Evolutionary conservation across 2,888 invertebrate genomes (phyloP), one percentile per base, ranked within the genome.

Genomic region (Acrocyrtus sp.): DNA sequence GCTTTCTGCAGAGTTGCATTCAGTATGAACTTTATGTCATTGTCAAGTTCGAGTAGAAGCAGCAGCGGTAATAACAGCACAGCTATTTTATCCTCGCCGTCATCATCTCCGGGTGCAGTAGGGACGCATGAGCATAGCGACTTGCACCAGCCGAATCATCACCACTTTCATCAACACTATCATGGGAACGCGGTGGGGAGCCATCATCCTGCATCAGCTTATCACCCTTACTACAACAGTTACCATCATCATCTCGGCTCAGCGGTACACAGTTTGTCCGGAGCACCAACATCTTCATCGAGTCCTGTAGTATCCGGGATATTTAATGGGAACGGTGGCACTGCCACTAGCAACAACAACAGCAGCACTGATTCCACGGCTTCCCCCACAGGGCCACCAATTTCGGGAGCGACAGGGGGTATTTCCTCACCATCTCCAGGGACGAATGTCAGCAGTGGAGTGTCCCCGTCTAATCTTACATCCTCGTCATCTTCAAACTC

Each of bases 21-120:
- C 75, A 78, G 72, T 78, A 80, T 80, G 80, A 80, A 80, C 78
- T 80, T 77, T 78, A 77, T 80, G 80, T 69, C 78, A 56, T 54
- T 77, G 47, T 70, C 76, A 26, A 72, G 77, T 39, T 75, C 79
- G 22, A 78, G 58, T 67, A 72, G 48, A 41, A 54, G 51, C 66
- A 68, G 63, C 74, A 74, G 41, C 34, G 63, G 29, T 43, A 58
- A 21, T 21, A 57, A 58, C 58, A 51, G 24, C 39, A 60, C 66
- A n/a, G 53, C n/a, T n/a, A n/a, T 34, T 34, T 34, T 34, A 34
- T 34, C 61, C 22, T 24, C 47, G n/a, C 48, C 56, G 4, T 57
- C 51, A 24, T 51, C 51, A 5, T 34, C 34, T 34, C 34, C 34
- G 34, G 6, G 5, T 5, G 12, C 12, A 8, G 34, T 12, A 34